phyloP scores from a whole-genome alignment of 1,140 invertebrate genomes.

The Ips nitidus region DNA sequence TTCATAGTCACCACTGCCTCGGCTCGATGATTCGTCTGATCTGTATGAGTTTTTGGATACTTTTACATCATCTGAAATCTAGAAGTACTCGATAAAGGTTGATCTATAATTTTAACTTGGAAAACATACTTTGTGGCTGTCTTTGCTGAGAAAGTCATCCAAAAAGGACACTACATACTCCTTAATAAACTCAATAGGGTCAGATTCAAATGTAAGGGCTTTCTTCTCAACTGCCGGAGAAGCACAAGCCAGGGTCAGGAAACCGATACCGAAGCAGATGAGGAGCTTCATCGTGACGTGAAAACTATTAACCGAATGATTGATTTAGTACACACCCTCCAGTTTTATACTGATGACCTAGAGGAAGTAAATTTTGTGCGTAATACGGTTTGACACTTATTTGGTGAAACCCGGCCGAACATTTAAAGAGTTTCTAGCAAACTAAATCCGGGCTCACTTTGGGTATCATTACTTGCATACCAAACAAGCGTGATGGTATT shows the following conservation, averaged over 20 bases:
- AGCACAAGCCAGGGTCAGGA: constrained; percentile 58
- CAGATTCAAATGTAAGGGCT: constrained; percentile 66
- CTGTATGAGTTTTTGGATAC: constrained; percentile 69
- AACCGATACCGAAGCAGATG: constrained; percentile 46
- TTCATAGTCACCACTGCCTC: constrained; percentile 63
- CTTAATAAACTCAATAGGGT: constrained; percentile 78
- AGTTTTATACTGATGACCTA: constrained; percentile 36
- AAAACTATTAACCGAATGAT: constrained; percentile 33
- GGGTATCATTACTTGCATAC: constrained; percentile 19
- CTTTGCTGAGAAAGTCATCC: constrained; percentile 75
- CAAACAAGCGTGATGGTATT: constrained; percentile 18
- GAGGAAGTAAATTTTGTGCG: constrained; percentile 26
- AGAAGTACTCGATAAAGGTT: constrained; percentile 26
- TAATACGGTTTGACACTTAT: constrained; percentile 38
- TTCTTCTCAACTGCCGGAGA: constrained; percentile 67
- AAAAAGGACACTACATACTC: constrained; percentile 76
- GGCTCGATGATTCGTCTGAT: constrained; percentile 60
- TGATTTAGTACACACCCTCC: constrained; percentile 25
- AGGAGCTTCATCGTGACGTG: constrained; percentile 53
- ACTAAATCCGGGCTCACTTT: constrained; percentile 18
- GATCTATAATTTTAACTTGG: background rate
- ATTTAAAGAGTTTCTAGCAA: constrained; percentile 23
- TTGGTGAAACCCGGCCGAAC: constrained; percentile 37
- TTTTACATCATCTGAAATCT: constrained; percentile 72
- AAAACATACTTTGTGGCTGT: constrained; percentile 55